Conservation (phyloP, 2,113 vertebrate species). For the Ivindomyrus marchei region DNA sequence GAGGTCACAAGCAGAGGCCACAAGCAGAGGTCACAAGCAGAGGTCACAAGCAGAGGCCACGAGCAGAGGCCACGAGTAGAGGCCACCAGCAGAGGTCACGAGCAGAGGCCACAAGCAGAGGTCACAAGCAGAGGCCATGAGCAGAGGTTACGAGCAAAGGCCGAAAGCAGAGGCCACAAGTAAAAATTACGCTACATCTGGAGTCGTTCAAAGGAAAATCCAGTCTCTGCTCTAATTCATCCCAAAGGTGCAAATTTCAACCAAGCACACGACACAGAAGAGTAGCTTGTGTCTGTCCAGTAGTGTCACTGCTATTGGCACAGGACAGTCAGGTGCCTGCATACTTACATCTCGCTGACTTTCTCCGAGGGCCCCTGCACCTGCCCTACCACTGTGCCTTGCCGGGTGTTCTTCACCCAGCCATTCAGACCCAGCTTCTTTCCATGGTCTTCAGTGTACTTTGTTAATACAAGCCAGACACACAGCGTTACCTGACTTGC, state of each 20-base stretch:
- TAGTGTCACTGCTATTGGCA: neutral
- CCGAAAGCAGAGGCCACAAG: neutral
- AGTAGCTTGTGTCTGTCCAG: neutral
- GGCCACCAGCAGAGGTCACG: rapidly evolving
- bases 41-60: too few species aligned
- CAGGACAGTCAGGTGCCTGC: neutral
- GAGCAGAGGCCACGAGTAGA: too few species aligned
- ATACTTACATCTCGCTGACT: conserved; percentile 82
- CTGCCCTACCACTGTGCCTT: conserved; percentile 78
- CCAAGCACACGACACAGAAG: neutral
- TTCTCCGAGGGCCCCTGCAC: conserved; percentile 74
- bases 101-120: rapidly evolving
- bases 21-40: too few species aligned
- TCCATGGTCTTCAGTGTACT: conserved; percentile 85
- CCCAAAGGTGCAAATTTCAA: neutral
- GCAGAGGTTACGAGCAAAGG: neutral
- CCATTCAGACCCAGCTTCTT: conserved; percentile 77
- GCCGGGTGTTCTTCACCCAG: conserved; percentile 84
- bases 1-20: too few species aligned
- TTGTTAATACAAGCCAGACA: conserved; percentile 5
- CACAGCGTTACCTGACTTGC: neutral
- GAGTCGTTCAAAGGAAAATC: neutral
- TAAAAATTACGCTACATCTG: neutral
- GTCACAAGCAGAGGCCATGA: too few species aligned
- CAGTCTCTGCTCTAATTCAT: neutral